phyloP scores from a whole-genome alignment of 30 jellyfish, hydroid and myxozoan species.

The Cassiopea andromeda region DNA sequence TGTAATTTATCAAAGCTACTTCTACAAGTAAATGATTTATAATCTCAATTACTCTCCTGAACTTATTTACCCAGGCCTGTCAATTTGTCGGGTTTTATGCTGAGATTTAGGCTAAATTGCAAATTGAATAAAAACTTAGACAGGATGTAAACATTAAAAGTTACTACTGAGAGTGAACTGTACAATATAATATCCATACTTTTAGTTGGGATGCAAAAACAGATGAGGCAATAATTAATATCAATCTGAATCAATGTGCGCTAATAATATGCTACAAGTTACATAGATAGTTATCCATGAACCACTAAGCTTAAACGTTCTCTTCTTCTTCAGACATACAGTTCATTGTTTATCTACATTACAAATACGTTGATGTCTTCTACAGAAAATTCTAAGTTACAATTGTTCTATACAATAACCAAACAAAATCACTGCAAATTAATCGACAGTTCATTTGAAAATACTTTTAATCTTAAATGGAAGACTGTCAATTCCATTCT shows the following conservation, averaged over 20 bases:
- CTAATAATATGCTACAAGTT: neutral
- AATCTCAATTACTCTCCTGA: too few species aligned
- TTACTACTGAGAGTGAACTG: too few species aligned
- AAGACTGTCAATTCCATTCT: neutral
- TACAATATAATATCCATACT: too few species aligned
- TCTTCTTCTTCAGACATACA: neutral
- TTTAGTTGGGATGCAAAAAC: too few species aligned
- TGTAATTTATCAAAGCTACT: too few species aligned
- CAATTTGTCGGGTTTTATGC: too few species aligned
- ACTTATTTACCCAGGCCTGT: too few species aligned
- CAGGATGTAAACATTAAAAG: too few species aligned
- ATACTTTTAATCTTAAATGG: neutral
- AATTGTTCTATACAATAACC: neutral
- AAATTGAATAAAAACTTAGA: too few species aligned
- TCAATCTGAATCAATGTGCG: neutral
- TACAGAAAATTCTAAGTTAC: neutral
- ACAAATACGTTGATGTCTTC: neutral
- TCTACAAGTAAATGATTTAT: too few species aligned
- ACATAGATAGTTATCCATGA: neutral
- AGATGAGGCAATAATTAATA: neutral
- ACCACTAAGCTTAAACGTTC: neutral
- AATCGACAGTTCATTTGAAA: neutral
- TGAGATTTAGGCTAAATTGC: too few species aligned
- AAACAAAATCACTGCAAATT: slow-evolving; percentile 10
- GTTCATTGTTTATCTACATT: neutral